Evolutionary conservation across 2,888 invertebrate genomes (phyloP).

Genomic region (Nasonovia ribisnigri): DNA sequence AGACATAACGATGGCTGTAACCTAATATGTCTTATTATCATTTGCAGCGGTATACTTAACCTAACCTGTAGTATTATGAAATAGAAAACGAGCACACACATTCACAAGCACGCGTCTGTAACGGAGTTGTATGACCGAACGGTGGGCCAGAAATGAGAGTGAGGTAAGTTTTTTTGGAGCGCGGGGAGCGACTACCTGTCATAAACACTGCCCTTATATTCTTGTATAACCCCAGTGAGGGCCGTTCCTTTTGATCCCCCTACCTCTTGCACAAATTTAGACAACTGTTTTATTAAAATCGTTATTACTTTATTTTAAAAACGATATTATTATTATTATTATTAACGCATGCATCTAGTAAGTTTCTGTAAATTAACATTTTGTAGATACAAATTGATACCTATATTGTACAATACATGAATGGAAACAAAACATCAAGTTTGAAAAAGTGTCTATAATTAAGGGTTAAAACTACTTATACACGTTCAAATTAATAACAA

Average conservation of each 20-base stretch:
- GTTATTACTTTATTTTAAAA: slow-evolving; percentile 21
- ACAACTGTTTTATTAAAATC: slow-evolving; percentile 55
- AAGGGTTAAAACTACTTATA: no score
- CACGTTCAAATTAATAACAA: no score
- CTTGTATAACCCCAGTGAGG: slow-evolving; percentile 13
- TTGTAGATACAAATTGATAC: no score
- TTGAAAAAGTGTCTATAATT: no score
- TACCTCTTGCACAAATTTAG: slow-evolving; percentile 18
- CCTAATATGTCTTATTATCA: not conserved
- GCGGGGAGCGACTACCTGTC: slow-evolving; percentile 42
- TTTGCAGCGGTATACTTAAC: not conserved
- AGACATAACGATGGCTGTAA: not conserved
- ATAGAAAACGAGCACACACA: not conserved
- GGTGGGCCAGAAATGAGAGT: slow-evolving; percentile 1
- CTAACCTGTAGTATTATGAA: not conserved
- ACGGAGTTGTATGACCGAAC: slow-evolving; percentile 12
- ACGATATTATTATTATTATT: slow-evolving; percentile 24
- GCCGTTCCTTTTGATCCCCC: slow-evolving; percentile 53
- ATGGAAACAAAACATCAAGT: no score
- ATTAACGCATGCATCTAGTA: not conserved
- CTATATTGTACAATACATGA: no score
- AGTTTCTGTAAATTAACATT: not conserved
- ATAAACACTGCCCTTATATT: slow-evolving; percentile 45
- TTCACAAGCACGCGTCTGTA: not conserved
- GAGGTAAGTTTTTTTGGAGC: slow-evolving; percentile 1